These are phyloP conservation scores for Helicoverpa zea DNA, from an alignment of 1,140 invertebrate genomes.

Conservation along the genomic window DNA sequence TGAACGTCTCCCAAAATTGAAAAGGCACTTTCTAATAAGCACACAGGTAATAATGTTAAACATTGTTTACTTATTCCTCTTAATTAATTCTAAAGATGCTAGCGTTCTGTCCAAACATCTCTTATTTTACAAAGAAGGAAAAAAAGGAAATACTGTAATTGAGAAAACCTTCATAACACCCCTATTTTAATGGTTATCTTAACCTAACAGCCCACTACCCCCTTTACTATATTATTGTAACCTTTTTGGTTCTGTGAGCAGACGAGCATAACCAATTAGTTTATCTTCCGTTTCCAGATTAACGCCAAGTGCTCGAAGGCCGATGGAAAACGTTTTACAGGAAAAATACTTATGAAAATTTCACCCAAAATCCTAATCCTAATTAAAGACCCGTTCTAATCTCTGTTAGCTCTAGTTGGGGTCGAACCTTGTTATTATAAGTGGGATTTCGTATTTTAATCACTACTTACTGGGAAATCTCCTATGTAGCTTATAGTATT, in stretches of 20 bases:
- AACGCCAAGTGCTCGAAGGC: background rate
- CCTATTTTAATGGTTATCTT: background rate
- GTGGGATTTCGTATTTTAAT: background rate
- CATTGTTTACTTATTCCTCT: too few species aligned
- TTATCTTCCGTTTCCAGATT: background rate
- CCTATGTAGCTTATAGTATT: too few species aligned
- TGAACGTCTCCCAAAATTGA: too few species aligned
- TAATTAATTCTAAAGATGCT: too few species aligned
- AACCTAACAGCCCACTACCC: background rate
- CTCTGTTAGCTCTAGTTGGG: background rate
- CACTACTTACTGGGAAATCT: background rate
- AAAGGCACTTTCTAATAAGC: too few species aligned
- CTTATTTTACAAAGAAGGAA: background rate
- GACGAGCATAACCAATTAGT: background rate
- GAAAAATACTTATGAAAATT: background rate
- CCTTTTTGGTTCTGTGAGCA: background rate
- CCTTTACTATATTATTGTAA: background rate
- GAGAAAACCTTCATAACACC: background rate
- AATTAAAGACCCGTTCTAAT: constrained; percentile 6
- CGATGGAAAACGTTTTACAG: background rate
- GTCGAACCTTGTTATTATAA: constrained; percentile 1
- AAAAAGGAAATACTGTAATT: too few species aligned
- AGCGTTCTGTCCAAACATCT: too few species aligned
- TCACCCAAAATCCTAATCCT: background rate
- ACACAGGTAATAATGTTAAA: too few species aligned